Percentiles rank a stretch among this genome's conserved stretches.
These are phyloP conservation scores for Turdus rufiventris DNA, from an alignment of 2,113 vertebrate species.

Conservation along the genomic window DNA sequence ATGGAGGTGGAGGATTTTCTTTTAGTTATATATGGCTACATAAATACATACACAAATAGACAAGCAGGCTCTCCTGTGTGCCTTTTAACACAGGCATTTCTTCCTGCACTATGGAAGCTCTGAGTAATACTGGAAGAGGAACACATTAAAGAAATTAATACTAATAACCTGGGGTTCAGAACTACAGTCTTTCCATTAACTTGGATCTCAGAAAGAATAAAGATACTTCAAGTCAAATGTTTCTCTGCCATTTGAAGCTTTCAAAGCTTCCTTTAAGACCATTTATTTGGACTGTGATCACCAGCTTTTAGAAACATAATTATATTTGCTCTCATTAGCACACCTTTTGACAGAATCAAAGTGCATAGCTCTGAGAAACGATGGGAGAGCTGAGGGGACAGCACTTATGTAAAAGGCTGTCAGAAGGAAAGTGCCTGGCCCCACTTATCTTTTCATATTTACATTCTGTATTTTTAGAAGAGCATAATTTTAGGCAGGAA, in stretches of 20 bases:
- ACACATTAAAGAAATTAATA: neutral
- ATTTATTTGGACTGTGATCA: neutral
- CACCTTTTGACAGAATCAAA: constrained; percentile 35
- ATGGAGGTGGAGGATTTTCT: neutral
- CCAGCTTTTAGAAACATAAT: constrained; percentile 7
- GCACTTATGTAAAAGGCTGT: neutral
- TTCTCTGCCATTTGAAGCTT: neutral
- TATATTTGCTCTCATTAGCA: neutral
- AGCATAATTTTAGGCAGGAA: constrained; percentile 5
- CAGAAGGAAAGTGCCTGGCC: neutral
- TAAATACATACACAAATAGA: neutral
- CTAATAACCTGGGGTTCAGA: neutral
- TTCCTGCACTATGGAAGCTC: neutral
- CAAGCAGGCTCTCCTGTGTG: neutral
- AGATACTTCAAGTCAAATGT: neutral
- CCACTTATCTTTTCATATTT: neutral
- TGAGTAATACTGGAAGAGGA: neutral
- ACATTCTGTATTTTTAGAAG: constrained; percentile 23
- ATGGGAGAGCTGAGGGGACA: neutral
- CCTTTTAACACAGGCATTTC: neutral
- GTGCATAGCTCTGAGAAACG: neutral
- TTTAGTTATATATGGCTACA: neutral
- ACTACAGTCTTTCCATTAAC: neutral
- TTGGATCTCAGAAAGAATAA: neutral
- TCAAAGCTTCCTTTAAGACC: neutral